These are phyloP conservation scores for Diadophis punctatus DNA, from an alignment of 2,113 vertebrate genomes.

Conservation along the genomic window DNA sequence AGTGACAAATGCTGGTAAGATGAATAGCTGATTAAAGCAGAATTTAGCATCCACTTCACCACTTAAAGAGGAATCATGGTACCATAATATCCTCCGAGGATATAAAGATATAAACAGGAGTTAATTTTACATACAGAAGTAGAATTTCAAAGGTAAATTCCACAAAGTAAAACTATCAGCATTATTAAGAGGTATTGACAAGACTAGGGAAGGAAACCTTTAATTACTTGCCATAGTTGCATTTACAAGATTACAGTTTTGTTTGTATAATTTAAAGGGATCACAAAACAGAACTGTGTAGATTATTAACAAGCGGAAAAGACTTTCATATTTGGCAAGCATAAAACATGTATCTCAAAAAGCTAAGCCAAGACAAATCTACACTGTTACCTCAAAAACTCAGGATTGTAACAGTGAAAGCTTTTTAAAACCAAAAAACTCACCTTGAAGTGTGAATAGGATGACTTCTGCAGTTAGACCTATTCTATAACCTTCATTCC, in stretches of 20 bases:
- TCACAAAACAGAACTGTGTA: neutral
- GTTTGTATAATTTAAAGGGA: neutral
- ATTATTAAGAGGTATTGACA: neutral
- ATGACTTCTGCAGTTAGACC: conserved; percentile 6
- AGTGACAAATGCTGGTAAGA: conserved; percentile 48
- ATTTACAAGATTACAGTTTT: neutral
- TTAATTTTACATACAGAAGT: neutral
- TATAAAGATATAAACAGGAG: neutral
- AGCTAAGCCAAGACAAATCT: neutral
- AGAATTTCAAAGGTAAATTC: neutral
- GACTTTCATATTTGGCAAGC: neutral
- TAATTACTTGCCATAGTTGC: neutral
- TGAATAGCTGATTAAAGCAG: conserved; percentile 33
- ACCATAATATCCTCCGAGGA: conserved; percentile 14
- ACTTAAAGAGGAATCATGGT: neutral
- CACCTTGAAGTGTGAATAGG: neutral
- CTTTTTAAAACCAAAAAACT: neutral
- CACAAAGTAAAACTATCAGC: neutral
- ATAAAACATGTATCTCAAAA: neutral
- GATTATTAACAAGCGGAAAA: neutral
- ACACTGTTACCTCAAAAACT: neutral
- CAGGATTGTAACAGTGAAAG: neutral
- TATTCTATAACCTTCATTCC: neutral
- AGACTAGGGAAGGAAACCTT: neutral
- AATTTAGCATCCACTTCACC: conserved; percentile 33